Evolutionary conservation across 2,113 vertebrate genomes (phyloP).

Genomic region (Mesembrinibis cayennensis): DNA sequence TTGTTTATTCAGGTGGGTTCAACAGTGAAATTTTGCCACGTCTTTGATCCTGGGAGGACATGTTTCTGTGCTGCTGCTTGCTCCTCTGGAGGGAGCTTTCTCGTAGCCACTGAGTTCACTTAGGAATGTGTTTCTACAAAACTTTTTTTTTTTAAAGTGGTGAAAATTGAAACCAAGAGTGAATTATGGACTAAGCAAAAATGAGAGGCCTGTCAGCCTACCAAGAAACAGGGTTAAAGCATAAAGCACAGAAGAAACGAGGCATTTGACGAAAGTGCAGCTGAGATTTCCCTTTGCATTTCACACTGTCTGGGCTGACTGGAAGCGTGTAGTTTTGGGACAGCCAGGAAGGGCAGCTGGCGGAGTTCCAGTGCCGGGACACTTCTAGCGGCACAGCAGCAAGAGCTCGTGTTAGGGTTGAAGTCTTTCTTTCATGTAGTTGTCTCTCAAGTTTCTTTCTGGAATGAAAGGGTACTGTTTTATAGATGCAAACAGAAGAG

Average conservation of each 20-base stretch:
- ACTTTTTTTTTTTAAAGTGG: background rate
- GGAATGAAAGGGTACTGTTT: background rate
- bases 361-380: background rate
- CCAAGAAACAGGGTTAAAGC: background rate
- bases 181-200: background rate
- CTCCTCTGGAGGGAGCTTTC: constrained; percentile 52
- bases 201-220: background rate
- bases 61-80: background rate
- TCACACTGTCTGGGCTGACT: background rate
- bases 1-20: background rate
- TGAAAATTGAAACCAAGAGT: background rate
- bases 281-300: background rate
- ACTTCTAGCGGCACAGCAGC: background rate
- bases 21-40: constrained; percentile 28
- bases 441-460: background rate
- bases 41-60: background rate
- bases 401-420: background rate
- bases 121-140: background rate
- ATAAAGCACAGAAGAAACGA: background rate
- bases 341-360: background rate
- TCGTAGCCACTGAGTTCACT: background rate
- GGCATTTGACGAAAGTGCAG: constrained; percentile 34
- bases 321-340: background rate
- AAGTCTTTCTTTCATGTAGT: background rate
- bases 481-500: background rate